Evolutionary conservation across 2,888 invertebrate genomes (phyloP), one percentile per base, ranked within the genome.

Genomic region (Notodonta dromedarius): DNA sequence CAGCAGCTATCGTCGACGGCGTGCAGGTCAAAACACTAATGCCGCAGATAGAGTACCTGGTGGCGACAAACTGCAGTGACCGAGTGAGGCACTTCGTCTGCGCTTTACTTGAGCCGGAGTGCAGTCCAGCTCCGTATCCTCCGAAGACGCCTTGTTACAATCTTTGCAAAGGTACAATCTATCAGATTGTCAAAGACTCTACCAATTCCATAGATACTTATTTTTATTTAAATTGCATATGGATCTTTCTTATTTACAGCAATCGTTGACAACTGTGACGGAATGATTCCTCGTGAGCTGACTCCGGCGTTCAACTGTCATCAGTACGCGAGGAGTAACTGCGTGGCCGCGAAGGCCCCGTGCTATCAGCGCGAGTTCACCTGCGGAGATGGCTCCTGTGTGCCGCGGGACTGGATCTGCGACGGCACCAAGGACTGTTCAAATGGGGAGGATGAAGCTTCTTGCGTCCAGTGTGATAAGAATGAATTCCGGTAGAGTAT

Each of bases 91-190:
- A 95, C 69, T 96, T 96, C 79, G 84, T 95, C 14, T 96, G 96
- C 71, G 94, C 95, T 2, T 87, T 95, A 12, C 84, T 96, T 50
- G 96, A 96, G 73, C 96, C 96, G 0, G 96, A 96, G 73, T 96
- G 96, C 79, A 94, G 94, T 63, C 95, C 95, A 0, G 88, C 93
- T 14, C 94, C 94, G 12, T 94, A 93, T 68, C 91, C 93, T 7
- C 86, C 94, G n/a, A 91, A 95, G 67, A 92, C 94, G 73, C 96
- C 96, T 0, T 96, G 96, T 78, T 91, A 95, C 67, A 94, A 94
- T 74, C 94, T 96, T 66, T 96, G 96, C 75, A 95, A 94, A 94
- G 94, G 96, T 96, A 82, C 39, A 24, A 1, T 44, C 14, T 14
- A 11, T 32, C 5, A 32, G 13, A 42, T 24, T 42, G 9, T 42